Base-by-base conservation (phyloP, 2,888 invertebrate genomes). In the Microplitis deprimator region DNA sequence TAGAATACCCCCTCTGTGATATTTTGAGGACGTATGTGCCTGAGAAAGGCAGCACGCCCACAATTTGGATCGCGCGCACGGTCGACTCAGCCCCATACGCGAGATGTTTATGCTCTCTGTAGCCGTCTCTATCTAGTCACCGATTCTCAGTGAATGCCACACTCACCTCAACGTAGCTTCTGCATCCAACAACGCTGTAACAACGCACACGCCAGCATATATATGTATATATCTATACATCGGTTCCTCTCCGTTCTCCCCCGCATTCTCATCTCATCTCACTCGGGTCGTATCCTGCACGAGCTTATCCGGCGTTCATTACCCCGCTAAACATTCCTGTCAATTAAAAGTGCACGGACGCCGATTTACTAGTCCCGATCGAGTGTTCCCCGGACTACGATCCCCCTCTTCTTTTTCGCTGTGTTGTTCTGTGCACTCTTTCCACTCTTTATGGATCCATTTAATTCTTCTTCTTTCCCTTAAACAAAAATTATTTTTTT, bases 251-350 rank as follows among this genome's bases (percentile, higher is more conserved):
- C 59, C 29, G 13, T 38, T 50, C 50, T 29, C 60, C 16, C 67
- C 50, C 29, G 29, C 29, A 29, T 4, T 29, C 29, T 29, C 50
- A 50, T 50, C 50, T 50, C 50, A 50, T 50, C 13, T 50, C 50
- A 50, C 62, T 70, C 29, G 29, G 29, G 3, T 65, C 38, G 41
- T 40, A 61, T 60, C 50, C 41, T 74, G 62, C 10, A 73, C 77
- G 77, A 77, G 80, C 79, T 81, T 83, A 81, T 79, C 79, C 80
- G 82, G 84, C 85, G 86, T 88, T 89, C 87, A 86, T 89, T 88
- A 87, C 84, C 62, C 67, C 85, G 88, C 85, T 88, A 87, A 88
- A 88, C 87, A 88, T 88, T 88, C 82, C 86, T 88, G 89, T 88
- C 89, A 88, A 89, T 89, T 89, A 89, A 87, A 87, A 87, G 86